Evolutionary conservation across 1,140 invertebrate genomes (phyloP), one percentile per base, ranked within the genome.

Genomic region (Drosophila nebulosa): DNA sequence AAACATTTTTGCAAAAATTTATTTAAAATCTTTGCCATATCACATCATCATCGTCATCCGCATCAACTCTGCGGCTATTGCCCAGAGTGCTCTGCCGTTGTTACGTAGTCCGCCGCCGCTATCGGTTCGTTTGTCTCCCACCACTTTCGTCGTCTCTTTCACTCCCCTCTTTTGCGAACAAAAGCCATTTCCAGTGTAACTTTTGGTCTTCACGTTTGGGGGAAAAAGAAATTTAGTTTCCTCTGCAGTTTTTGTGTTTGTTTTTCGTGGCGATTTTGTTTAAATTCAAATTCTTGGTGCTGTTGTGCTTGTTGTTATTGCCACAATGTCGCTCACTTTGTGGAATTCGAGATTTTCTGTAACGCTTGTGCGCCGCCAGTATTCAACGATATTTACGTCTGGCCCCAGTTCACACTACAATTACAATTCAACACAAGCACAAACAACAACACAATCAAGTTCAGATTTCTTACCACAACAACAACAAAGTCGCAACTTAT

Each of bases 281-380:
- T 32, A 3, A 12, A 10, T 21, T 16, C 59, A 30, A 46, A 27
- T 18, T 27, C 21, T 56, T 30, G n/a, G 30, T 35, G 42, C 26
- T 58, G 56, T 32, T 32, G 10, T 24, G 2, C 21, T 26, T 62
- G 12, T 16, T 10, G 50, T 16, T 21, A 35, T 39, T 5, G n/a
- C 32, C 30, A 65, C 67, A 10, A 88, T 86, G 83, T 72, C 79
- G 55, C 68, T 84, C 9, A 79, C 57, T 55, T 26, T 88, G 64
- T 88, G 83, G 83, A 86, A 75, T 69, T 88, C 78, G 39, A 83
- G 83, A 88, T 69, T 78, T 64, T 77, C 64, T 27, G 63, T 88
- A 55, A 83, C 79, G 46, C 64, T 88, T 21, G 51, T 76, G 26
- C 84, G 83, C 24, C 83, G 84, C 27, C 83, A 89, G 79, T 78